A percentile compares a stretch with the other conserved stretches of the same genome.
Evolutionary conservation across 2,797 vertebrate species (phyloP).

Genomic region (Graptemys geographica): DNA sequence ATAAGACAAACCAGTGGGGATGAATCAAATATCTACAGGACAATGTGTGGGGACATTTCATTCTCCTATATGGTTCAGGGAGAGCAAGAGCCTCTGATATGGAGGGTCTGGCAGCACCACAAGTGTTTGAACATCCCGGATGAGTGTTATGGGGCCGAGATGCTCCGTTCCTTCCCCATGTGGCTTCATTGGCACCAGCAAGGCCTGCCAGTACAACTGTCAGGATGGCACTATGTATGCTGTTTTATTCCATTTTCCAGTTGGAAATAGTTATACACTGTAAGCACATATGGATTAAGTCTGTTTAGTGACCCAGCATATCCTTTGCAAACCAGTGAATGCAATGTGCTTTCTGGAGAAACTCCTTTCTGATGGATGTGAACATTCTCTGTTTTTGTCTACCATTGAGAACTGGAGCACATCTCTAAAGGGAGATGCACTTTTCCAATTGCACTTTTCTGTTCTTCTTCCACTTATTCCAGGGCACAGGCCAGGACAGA

Average conservation of each 20-base stretch:
- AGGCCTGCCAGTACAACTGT: background rate
- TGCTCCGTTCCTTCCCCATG: rapidly evolving
- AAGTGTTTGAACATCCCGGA: background rate
- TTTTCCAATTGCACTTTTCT: background rate
- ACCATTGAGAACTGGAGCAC: background rate
- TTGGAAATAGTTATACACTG: background rate
- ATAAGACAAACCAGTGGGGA: background rate
- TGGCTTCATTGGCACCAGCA: background rate
- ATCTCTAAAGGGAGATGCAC: background rate
- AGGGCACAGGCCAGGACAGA: background rate
- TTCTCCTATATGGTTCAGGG: background rate
- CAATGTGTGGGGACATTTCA: background rate
- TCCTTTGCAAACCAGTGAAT: background rate
- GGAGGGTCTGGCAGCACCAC: background rate
- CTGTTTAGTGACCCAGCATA: constrained; percentile 1
- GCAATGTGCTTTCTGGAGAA: background rate
- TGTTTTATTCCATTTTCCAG: background rate
- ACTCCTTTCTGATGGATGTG: background rate
- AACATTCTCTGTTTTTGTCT: background rate
- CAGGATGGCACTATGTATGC: rapidly evolving
- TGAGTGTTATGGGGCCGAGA: background rate
- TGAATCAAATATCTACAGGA: background rate
- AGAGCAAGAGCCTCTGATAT: background rate
- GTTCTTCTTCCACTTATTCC: background rate
- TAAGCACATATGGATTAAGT: background rate